phyloP scores from a whole-genome alignment of 2,113 vertebrate species.

The Ptilonorhynchus violaceus region DNA sequence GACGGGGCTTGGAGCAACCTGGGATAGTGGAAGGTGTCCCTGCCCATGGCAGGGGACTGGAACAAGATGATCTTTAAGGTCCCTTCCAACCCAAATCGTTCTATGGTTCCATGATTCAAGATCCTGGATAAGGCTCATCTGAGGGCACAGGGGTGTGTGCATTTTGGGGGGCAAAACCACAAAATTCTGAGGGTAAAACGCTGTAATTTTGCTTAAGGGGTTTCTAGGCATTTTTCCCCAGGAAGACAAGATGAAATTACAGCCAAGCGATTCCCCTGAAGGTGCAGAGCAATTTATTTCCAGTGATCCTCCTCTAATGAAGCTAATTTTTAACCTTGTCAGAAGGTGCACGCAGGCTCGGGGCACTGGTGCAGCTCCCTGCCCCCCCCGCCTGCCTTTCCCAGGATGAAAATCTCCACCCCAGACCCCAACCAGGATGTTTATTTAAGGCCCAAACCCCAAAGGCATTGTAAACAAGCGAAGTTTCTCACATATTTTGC shows the following conservation, averaged over 20 bases:
- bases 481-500: constrained; percentile 23
- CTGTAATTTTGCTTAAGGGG: not conserved
- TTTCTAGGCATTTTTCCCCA: not conserved
- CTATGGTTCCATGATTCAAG: not conserved
- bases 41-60: not conserved
- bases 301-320: constrained; percentile 38
- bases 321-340: constrained; percentile 58
- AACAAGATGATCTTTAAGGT: not conserved
- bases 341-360: not conserved
- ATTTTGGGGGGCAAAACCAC: not conserved
- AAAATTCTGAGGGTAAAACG: not conserved
- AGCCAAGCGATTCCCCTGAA: not conserved
- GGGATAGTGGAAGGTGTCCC: not conserved
- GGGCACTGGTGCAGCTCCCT: not conserved
- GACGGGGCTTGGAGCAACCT: fast-evolving
- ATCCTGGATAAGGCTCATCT: not conserved
- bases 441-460: constrained; percentile 39
- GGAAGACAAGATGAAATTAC: constrained; percentile 21
- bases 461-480: constrained; percentile 24
- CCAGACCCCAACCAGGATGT: constrained; percentile 34
- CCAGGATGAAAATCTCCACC: not conserved
- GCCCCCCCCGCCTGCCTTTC: not conserved
- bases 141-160: fast-evolving
- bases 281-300: constrained; percentile 40
- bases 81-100: not conserved